Evolutionary conservation across 2,888 invertebrate genomes (phyloP), one percentile per base, ranked within the genome.

Genomic region (Pollenia labialis): DNA sequence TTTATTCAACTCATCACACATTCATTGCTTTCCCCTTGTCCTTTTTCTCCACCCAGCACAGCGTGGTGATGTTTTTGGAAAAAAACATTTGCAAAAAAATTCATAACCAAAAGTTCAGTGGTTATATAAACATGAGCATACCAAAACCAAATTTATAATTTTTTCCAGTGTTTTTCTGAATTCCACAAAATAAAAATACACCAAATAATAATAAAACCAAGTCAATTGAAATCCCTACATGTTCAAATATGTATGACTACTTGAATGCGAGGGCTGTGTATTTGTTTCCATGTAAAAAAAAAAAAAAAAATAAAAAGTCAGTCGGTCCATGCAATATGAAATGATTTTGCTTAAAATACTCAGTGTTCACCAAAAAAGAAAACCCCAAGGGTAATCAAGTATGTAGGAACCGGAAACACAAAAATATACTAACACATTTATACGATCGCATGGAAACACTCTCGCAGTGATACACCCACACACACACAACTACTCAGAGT

Each of bases 21-120:
- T 76, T 69, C 62, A 76, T 46, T 11, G 48, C 54, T 48, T 54
- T 71, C 9, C 50, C 42, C 12, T 62, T 44, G 52, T 52, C 42
- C 62, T n/a, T 14, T 40, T 2, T n/a, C 32, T 23, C 12, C 4
- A 11, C 1, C 18, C 18, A 18, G 4, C 23, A 8, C 12, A 11
- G n/a, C 16, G 1, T 42, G 8, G 12, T 44, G 23, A 80, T 69
- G 50, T 50, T 10, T 60, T 52, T 60, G 52, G 11, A 58, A 66
- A 18, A 62, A 76, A 76, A 64, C 40, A 56, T 68, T 60, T 23
- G 42, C 14, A 0, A 44, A 42, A 62, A 66, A 72, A 81, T 75
- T 82, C 82, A 82, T 79, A 85, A 79, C 79, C 68, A 68, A 71
- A 81, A 56, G 74, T 60, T 50, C 46, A 77, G 71, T 77, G 68